Evolutionary conservation across 30 jellyfish, hydroid and myxozoan genomes (phyloP).

Genomic region (Sanderia malayensis): DNA sequence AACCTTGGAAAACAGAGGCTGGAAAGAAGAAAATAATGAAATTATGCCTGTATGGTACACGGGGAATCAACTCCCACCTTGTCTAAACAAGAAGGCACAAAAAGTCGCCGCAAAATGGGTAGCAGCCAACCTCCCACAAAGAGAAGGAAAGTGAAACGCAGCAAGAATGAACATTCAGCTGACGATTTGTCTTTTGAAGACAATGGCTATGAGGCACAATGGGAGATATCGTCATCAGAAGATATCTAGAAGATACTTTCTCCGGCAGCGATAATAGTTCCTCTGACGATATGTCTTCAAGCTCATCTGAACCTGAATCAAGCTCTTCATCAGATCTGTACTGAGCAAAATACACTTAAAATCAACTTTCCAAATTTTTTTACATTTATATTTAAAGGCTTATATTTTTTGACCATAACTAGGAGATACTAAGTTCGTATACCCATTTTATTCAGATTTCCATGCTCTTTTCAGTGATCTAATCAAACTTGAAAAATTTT

Average conservation of each 20-base stretch:
- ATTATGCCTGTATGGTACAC: background rate
- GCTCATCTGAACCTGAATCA: background rate
- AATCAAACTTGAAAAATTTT: background rate
- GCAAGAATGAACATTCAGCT: background rate
- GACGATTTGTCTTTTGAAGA: background rate
- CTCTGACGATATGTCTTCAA: background rate
- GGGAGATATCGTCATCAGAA: background rate
- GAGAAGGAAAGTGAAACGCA: slow-evolving; percentile 1
- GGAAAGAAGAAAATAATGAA: background rate
- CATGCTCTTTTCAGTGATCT: background rate
- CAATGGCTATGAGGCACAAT: slow-evolving; percentile 1
- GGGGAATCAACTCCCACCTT: slow-evolving; percentile 1
- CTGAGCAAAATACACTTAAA: background rate
- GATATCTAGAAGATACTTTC: background rate
- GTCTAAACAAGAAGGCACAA: slow-evolving; percentile 1
- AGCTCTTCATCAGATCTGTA: slow-evolving; percentile 1
- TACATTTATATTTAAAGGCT: background rate
- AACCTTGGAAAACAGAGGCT: background rate
- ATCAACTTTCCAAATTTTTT: background rate
- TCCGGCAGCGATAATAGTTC: background rate
- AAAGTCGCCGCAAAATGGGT: background rate
- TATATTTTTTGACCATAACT: background rate
- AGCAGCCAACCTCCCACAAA: slow-evolving; percentile 3
- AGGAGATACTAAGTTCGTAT: background rate
- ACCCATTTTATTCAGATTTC: background rate